Percentiles rank a stretch among this genome's conserved stretches.
phyloP scores from a whole-genome alignment of 2,113 vertebrate genomes.

The Pithys albifrons region DNA sequence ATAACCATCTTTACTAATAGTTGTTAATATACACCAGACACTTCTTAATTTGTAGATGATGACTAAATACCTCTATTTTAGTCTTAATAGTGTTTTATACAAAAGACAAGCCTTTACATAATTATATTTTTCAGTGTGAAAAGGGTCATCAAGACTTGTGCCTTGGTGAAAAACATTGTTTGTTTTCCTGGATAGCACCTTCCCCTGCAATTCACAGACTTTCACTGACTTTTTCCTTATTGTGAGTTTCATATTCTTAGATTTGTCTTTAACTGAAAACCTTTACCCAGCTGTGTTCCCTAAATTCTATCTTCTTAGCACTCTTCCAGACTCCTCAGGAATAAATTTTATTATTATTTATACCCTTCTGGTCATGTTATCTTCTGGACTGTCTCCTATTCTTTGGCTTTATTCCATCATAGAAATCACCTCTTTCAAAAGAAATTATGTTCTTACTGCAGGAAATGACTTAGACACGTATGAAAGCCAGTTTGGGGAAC shows the following conservation, averaged over 20 bases:
- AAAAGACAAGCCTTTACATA: neutral
- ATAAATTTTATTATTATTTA: neutral
- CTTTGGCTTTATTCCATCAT: neutral
- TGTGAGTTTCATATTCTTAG: neutral
- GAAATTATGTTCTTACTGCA: constrained; percentile 43
- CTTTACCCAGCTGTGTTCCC: neutral
- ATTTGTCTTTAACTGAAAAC: neutral
- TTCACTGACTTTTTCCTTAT: neutral
- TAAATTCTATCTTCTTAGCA: neutral
- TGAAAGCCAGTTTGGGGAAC: constrained; percentile 65
- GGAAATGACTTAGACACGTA: constrained; percentile 49
- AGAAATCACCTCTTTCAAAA: neutral
- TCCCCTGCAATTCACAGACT: neutral
- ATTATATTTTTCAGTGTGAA: neutral
- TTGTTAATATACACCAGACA: neutral
- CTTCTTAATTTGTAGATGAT: neutral
- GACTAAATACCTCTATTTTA: neutral
- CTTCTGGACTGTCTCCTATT: neutral
- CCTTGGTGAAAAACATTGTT: neutral
- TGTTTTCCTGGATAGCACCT: neutral
- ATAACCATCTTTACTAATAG: neutral
- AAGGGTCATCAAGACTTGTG: neutral
- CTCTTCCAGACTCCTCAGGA: neutral
- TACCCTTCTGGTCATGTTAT: neutral
- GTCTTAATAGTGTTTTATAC: neutral